Conservation (phyloP, 1,140 invertebrate genomes). For the Zaprionus vittiger region DNA sequence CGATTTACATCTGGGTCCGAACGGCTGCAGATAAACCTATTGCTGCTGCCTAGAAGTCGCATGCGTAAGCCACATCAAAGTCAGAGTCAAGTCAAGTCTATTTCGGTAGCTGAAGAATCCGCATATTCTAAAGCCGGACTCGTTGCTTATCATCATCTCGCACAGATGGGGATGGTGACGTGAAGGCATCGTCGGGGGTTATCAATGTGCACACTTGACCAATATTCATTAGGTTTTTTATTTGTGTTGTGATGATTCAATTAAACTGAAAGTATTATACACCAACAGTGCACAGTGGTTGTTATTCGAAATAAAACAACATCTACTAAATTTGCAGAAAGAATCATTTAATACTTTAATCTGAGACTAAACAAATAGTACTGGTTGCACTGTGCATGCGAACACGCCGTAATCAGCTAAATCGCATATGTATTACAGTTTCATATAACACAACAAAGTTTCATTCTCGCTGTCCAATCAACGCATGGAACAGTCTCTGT, state of each 20-base stretch:
- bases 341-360: not conserved
- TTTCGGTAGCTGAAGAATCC: not conserved
- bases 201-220: constrained; percentile 55
- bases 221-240: constrained; percentile 48
- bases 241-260: constrained; percentile 59
- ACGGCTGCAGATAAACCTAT: not conserved
- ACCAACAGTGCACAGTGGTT: constrained; percentile 15
- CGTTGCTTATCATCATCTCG: constrained; percentile 51
- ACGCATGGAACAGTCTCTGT: constrained; percentile 53
- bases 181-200: constrained; percentile 55
- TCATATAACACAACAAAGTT: constrained; percentile 48
- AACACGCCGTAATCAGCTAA: constrained; percentile 25
- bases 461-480: constrained; percentile 54
- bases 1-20: constrained; percentile 13
- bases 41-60: constrained; percentile 8
- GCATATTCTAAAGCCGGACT: constrained; percentile 58
- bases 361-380: not conserved
- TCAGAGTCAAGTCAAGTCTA: constrained; percentile 65
- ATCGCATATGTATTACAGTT: constrained; percentile 18
- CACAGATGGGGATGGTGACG: constrained; percentile 27
- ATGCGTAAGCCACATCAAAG: constrained; percentile 48
- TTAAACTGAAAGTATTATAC: constrained; percentile 60
- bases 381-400: not conserved
- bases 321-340: too few species aligned
- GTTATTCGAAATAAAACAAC: too few species aligned